Evolutionary conservation across 2,888 invertebrate species (phyloP).

Genomic region (Acronicta aceris): DNA sequence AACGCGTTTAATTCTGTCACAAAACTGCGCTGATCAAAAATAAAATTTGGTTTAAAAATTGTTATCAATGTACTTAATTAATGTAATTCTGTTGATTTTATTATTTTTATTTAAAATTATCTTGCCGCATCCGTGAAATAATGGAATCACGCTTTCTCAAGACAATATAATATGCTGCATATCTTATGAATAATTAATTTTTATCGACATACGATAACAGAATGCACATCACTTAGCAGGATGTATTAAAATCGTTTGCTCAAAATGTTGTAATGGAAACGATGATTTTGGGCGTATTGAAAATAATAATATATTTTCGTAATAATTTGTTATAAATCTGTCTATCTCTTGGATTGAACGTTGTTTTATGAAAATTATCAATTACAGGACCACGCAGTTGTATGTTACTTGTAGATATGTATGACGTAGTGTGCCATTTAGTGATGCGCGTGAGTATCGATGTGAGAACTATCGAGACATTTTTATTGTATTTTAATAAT

Average conservation of each 20-base stretch:
- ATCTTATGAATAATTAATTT: constrained; percentile 70
- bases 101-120: constrained; percentile 62
- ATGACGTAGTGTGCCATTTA: constrained; percentile 68
- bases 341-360: constrained; percentile 67
- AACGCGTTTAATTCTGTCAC: not conserved
- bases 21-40: constrained; percentile 19
- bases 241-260: constrained; percentile 56
- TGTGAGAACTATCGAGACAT: constrained; percentile 26
- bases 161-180: constrained; percentile 61
- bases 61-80: constrained; percentile 70
- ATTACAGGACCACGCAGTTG: constrained; percentile 70
- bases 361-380: constrained; percentile 65
- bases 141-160: constrained; percentile 51
- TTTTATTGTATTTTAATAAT: constrained; percentile 12
- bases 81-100: constrained; percentile 70
- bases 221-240: constrained; percentile 59
- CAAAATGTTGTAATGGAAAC: constrained; percentile 55
- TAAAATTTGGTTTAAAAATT: constrained; percentile 43
- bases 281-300: constrained; percentile 57
- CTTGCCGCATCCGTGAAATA: constrained; percentile 56
- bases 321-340: constrained; percentile 69
- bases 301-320: constrained; percentile 72
- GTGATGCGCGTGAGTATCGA: constrained; percentile 33
- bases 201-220: constrained; percentile 56
- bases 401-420: constrained; percentile 51